Evolutionary conservation across 2,113 vertebrate species (phyloP).

Genomic region (Phrynocephalus versicolor): DNA sequence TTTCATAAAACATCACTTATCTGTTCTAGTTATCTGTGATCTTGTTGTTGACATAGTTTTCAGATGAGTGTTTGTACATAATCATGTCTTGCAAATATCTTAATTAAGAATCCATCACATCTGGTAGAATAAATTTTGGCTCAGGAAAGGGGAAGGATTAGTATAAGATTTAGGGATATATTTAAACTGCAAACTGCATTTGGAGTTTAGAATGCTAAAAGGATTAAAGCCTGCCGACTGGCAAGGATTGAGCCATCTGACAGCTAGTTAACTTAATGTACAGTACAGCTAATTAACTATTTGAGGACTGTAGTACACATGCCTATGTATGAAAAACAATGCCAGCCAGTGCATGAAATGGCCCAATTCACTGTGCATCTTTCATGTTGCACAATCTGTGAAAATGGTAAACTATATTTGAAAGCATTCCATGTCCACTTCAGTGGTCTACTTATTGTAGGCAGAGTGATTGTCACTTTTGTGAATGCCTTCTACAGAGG

Average conservation of each 20-base stretch:
- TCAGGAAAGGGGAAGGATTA: conserved; percentile 26
- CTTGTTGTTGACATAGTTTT: background rate
- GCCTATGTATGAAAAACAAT: background rate
- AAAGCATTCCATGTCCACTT: conserved; percentile 4
- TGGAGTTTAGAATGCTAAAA: conserved; percentile 9
- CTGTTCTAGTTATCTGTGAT: background rate
- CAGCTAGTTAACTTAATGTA: conserved; percentile 23
- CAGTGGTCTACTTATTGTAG: background rate
- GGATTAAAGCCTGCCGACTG: background rate
- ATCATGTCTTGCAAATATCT: conserved; percentile 28
- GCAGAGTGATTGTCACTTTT: background rate
- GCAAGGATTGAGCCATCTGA: conserved; percentile 8
- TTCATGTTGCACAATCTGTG: background rate
- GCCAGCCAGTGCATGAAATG: background rate
- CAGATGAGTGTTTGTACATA: background rate
- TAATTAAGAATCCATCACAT: conserved; percentile 26
- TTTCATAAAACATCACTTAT: background rate
- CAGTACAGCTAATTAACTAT: conserved; percentile 1
- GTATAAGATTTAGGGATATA: conserved; percentile 5
- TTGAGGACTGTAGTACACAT: background rate
- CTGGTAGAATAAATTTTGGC: background rate
- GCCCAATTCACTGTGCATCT: background rate
- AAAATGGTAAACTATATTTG: background rate
- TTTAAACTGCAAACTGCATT: conserved; percentile 10
- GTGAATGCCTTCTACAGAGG: background rate